Evolutionary conservation across 2,888 invertebrate species (phyloP).

Genomic region (Andricus quercusramuli): DNA sequence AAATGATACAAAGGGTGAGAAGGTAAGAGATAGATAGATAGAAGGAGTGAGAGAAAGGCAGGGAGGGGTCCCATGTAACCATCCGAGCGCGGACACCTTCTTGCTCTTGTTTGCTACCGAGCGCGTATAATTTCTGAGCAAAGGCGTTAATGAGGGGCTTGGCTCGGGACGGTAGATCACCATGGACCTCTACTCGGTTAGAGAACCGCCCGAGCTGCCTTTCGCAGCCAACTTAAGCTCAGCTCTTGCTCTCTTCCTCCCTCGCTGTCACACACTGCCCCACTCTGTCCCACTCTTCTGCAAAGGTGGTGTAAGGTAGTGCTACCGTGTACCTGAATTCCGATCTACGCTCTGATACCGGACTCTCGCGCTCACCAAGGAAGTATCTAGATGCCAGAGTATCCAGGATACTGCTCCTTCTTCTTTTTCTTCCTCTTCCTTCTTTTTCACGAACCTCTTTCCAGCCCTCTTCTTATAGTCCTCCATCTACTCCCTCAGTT

Average conservation of each 20-base stretch:
- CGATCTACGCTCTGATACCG: slow-evolving; percentile 75
- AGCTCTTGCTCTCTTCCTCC: slow-evolving; percentile 51
- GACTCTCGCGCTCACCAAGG: slow-evolving; percentile 65
- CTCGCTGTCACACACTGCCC: slow-evolving; percentile 51
- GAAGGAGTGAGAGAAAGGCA: slow-evolving; percentile 53
- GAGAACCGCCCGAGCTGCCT: slow-evolving; percentile 64
- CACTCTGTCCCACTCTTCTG: slow-evolving; percentile 49
- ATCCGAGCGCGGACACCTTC: slow-evolving; percentile 71
- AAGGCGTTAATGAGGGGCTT: slow-evolving; percentile 78
- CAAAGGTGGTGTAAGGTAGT: slow-evolving; percentile 71
- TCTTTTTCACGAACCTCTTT: slow-evolving; percentile 41
- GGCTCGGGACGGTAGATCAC: slow-evolving; percentile 77
- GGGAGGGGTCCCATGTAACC: slow-evolving; percentile 65
- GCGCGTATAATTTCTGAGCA: slow-evolving; percentile 78
- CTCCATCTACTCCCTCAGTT: slow-evolving; percentile 43
- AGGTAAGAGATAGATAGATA: slow-evolving; percentile 44
- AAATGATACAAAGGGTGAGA: slow-evolving; percentile 45
- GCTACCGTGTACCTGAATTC: slow-evolving; percentile 77
- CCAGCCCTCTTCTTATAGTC: slow-evolving; percentile 50
- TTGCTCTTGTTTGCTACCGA: slow-evolving; percentile 78
- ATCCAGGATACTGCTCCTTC: slow-evolving; percentile 70
- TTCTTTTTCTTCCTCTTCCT: slow-evolving; percentile 44
- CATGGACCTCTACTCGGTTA: slow-evolving; percentile 53
- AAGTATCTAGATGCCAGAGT: slow-evolving; percentile 72
- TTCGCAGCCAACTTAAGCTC: slow-evolving; percentile 54